phyloP scores from a whole-genome alignment of 2,888 invertebrate species.

The Hyposoter dolosus region DNA sequence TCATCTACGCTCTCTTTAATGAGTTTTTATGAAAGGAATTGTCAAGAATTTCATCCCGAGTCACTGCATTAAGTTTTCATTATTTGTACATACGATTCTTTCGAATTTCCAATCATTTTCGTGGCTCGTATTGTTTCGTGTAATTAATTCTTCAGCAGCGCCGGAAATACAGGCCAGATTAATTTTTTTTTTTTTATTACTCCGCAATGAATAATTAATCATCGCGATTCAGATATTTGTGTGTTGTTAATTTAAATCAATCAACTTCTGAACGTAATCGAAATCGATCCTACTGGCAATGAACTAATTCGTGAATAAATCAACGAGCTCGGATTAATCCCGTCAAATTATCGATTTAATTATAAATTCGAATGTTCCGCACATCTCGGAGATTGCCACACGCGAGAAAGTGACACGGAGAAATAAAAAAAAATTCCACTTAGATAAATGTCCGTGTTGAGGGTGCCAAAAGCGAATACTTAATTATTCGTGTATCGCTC shows the following conservation, averaged over 20 bases:
- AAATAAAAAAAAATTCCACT: not conserved
- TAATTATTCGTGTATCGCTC: constrained; percentile 23
- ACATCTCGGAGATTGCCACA: not conserved
- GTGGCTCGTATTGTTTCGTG: not conserved
- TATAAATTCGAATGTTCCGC: not conserved
- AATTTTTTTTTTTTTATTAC: not conserved
- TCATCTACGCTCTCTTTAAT: not conserved
- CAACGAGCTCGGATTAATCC: not conserved
- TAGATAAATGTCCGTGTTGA: not conserved
- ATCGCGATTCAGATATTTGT: too few species aligned
- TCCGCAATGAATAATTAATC: not conserved
- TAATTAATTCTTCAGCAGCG: not conserved
- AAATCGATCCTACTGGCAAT: not conserved
- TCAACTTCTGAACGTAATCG: not conserved
- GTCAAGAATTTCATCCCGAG: not conserved
- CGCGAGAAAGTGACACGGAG: constrained; percentile 16
- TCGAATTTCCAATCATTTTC: not conserved
- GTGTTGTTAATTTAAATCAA: not conserved
- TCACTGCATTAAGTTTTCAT: not conserved
- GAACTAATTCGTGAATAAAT: not conserved
- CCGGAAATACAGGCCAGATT: too few species aligned
- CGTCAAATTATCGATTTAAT: not conserved
- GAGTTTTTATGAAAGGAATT: not conserved
- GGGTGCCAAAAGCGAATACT: constrained; percentile 24
- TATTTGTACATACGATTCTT: not conserved